phyloP scores from a whole-genome alignment of 2,113 vertebrate species.

The Nicator chloris region DNA sequence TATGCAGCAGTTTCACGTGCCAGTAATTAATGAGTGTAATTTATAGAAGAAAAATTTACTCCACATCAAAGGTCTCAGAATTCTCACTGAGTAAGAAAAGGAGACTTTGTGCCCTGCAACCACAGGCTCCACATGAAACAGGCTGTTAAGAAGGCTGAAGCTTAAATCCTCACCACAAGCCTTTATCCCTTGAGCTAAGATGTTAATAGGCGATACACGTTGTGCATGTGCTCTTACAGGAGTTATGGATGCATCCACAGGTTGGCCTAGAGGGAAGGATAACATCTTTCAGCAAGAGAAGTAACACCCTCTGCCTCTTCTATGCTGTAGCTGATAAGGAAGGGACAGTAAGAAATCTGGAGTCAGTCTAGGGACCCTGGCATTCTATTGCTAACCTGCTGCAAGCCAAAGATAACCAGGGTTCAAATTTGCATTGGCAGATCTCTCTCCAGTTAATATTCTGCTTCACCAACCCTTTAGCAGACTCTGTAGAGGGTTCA shows the following conservation, averaged over 20 bases:
- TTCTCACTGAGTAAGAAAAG: not conserved
- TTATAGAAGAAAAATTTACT: not conserved
- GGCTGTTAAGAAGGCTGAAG: not conserved
- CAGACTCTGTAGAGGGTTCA: not conserved
- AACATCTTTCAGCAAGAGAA: not conserved
- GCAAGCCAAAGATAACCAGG: not conserved
- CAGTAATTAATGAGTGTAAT: not conserved
- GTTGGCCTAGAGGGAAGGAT: not conserved
- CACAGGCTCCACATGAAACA: not conserved
- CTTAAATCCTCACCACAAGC: not conserved
- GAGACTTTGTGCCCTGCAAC: not conserved
- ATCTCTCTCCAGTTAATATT: not conserved
- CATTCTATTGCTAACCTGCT: not conserved
- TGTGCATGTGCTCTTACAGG: too few relatives aligned
- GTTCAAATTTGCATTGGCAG: not conserved
- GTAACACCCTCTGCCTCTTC: not conserved
- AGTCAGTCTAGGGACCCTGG: not conserved
- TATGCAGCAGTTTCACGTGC: not conserved
- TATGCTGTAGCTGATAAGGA: not conserved
- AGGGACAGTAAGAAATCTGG: not conserved
- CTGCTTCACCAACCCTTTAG: not conserved
- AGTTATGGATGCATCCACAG: not conserved
- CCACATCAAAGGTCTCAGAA: not conserved
- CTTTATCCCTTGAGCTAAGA: not conserved
- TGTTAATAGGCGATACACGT: fast-evolving